These are phyloP conservation scores for Caenorhabditis sinica DNA, from an alignment of 2,888 invertebrate genomes.

Conservation along the genomic window DNA sequence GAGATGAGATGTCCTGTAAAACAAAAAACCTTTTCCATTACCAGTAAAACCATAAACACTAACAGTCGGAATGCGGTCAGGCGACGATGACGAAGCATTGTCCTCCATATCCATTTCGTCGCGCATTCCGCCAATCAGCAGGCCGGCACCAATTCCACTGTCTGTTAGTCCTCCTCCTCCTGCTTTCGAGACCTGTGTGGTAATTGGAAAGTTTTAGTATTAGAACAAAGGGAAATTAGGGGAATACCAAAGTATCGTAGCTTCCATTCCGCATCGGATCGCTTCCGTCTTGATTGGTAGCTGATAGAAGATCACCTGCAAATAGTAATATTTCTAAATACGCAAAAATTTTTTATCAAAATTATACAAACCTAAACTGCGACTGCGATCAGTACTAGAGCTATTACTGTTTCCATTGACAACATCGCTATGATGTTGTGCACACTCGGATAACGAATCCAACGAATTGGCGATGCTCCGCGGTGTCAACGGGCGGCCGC, in stretches of 20 bases:
- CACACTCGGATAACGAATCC: slow-evolving; percentile 63
- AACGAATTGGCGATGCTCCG: slow-evolving; percentile 59
- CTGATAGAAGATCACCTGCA: slow-evolving; percentile 45
- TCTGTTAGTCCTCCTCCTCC: slow-evolving; percentile 47
- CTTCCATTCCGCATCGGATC: slow-evolving; percentile 54
- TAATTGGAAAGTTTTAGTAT: slow-evolving; percentile 13
- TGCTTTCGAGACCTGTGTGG: slow-evolving; percentile 48
- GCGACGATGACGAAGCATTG: slow-evolving; percentile 34
- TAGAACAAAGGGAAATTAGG: not conserved
- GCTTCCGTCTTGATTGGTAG: slow-evolving; percentile 37
- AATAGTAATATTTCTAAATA: too few relatives aligned
- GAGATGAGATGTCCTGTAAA: slow-evolving; percentile 54
- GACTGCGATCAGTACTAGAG: slow-evolving; percentile 41
- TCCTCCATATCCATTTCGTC: slow-evolving; percentile 50
- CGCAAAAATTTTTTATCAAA: too few relatives aligned
- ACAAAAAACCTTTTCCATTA: not conserved
- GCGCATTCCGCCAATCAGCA: slow-evolving; percentile 29
- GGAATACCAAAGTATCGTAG: slow-evolving; percentile 58
- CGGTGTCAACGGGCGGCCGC: slow-evolving; percentile 16
- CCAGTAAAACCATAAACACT: not conserved
- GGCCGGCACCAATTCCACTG: slow-evolving; percentile 62
- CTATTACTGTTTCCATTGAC: slow-evolving; percentile 31
- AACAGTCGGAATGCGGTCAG: slow-evolving; percentile 56
- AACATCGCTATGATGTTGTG: slow-evolving; percentile 45
- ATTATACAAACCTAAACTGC: slow-evolving; percentile 35